Percentiles rank a stretch among this genome's conserved stretches.
These are phyloP conservation scores for Rhimphoctona megacephalus DNA, from an alignment of 2,888 invertebrate species.

Conservation along the genomic window DNA sequence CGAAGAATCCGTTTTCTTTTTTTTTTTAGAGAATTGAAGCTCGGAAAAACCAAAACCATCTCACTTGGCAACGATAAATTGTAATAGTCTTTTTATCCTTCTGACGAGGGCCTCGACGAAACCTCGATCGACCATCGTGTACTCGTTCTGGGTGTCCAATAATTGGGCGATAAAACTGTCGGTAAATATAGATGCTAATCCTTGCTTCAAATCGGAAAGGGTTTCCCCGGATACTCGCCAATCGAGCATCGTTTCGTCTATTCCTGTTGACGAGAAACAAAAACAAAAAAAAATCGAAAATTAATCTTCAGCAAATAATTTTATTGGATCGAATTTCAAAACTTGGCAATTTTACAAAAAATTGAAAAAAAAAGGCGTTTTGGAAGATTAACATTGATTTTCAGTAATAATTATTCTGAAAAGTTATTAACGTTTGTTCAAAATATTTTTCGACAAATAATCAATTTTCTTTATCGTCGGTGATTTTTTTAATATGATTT, in stretches of 20 bases:
- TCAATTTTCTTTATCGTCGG: too few species aligned
- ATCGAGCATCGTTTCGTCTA: constrained; percentile 79
- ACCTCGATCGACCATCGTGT: constrained; percentile 88
- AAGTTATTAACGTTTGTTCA: too few species aligned
- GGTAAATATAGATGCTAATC: constrained; percentile 90
- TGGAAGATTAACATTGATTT: too few species aligned
- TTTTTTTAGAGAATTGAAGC: neutral
- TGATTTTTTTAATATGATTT: too few species aligned
- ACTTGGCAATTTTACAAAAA: too few species aligned
- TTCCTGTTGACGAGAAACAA: constrained; percentile 73
- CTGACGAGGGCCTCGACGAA: constrained; percentile 91
- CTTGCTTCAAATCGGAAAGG: constrained; percentile 89
- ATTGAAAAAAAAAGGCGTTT: too few species aligned
- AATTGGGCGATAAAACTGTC: constrained; percentile 92
- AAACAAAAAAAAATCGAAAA: constrained; percentile 55
- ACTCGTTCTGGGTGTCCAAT: constrained; percentile 89
- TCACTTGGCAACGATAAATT: constrained; percentile 89
- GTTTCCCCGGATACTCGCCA: constrained; percentile 88
- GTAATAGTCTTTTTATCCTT: constrained; percentile 92
- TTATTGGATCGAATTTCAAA: too few species aligned
- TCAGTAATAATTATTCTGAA: too few species aligned
- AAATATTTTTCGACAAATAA: too few species aligned
- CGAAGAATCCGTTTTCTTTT: neutral
- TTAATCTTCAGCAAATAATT: too few species aligned
- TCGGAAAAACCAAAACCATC: constrained; percentile 27